Conservation (phyloP, 2,888 invertebrate genomes). For the Micoletzkya japonica region DNA sequence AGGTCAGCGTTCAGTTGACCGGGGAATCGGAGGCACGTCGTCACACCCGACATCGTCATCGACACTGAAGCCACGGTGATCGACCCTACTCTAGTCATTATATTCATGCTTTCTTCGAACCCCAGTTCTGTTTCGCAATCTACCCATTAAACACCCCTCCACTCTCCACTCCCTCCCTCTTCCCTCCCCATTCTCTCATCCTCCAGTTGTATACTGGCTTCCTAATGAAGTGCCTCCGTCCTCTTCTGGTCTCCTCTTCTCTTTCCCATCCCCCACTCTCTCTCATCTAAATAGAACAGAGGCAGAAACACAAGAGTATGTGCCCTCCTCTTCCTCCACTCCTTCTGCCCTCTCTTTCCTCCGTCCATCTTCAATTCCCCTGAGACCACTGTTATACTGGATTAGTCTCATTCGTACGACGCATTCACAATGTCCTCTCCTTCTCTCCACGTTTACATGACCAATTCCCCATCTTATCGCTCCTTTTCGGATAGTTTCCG, state of each 20-base stretch:
- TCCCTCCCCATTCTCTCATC: conserved; percentile 1
- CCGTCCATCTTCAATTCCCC: too few relatives aligned
- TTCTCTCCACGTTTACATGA: too few relatives aligned
- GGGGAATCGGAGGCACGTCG: conserved; percentile 70
- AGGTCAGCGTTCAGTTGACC: conserved; percentile 73
- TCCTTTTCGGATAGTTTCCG: too few relatives aligned
- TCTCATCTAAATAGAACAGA: conserved; percentile 5
- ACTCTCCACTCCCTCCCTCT: not conserved
- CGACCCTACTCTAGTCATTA: not conserved
- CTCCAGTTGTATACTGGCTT: too few relatives aligned
- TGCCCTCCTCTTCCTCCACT: not conserved
- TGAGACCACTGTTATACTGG: too few relatives aligned
- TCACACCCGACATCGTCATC: conserved; percentile 69
- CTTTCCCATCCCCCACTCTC: conserved; percentile 1
- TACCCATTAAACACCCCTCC: not conserved
- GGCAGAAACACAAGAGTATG: not conserved
- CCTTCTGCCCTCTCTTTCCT: too few relatives aligned
- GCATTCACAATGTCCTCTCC: too few relatives aligned
- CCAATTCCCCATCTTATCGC: too few relatives aligned
- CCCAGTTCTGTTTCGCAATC: not conserved
- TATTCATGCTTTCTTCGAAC: not conserved
- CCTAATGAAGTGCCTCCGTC: conserved; percentile 20
- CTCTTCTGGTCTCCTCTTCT: too few relatives aligned
- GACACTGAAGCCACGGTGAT: conserved; percentile 62
- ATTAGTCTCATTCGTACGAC: too few relatives aligned